phyloP scores from a whole-genome alignment of 2,797 vertebrate genomes.

The Discoglossus pictus region DNA sequence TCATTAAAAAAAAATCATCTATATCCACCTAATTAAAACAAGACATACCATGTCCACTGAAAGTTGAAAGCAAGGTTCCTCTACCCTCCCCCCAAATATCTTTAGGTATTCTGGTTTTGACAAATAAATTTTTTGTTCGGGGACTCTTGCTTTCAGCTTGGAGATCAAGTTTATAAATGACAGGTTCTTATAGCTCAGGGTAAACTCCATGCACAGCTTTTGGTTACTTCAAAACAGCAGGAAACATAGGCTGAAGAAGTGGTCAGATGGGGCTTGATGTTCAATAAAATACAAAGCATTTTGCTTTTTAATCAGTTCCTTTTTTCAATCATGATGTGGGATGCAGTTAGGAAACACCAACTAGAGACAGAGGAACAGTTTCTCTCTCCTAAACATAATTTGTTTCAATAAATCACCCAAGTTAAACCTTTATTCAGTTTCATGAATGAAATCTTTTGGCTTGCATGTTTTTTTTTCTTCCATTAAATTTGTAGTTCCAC shows the following conservation, averaged over 20 bases:
- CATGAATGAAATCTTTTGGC: slow-evolving; percentile 79
- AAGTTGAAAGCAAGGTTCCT: slow-evolving; percentile 79
- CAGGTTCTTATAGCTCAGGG: slow-evolving; percentile 77
- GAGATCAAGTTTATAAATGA: slow-evolving; percentile 74
- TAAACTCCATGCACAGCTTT: slow-evolving; percentile 81
- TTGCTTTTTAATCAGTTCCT: slow-evolving; percentile 61
- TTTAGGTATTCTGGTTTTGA: slow-evolving; percentile 49
- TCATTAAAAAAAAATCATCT: slow-evolving; percentile 75
- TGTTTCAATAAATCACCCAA: slow-evolving; percentile 70
- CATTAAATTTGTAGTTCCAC: slow-evolving; percentile 75
- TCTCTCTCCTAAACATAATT: slow-evolving; percentile 66
- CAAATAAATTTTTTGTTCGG: slow-evolving; percentile 57
- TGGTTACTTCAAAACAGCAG: slow-evolving; percentile 83
- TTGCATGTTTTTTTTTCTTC: slow-evolving; percentile 64
- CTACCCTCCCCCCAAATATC: slow-evolving; percentile 54
- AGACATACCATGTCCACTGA: slow-evolving; percentile 73
- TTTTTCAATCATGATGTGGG: slow-evolving; percentile 77
- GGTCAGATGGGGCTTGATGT: slow-evolving; percentile 77
- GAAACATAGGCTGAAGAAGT: slow-evolving; percentile 80
- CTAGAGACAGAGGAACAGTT: slow-evolving; percentile 71
- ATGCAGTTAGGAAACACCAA: slow-evolving; percentile 79
- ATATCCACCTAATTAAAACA: slow-evolving; percentile 76
- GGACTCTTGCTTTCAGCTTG: slow-evolving; percentile 83
- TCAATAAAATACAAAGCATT: slow-evolving; percentile 57
- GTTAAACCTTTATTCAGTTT: slow-evolving; percentile 76